Conservation (phyloP, 35 echinoderm and acorn worm species). For the Hemicentrotus pulcherrimus region DNA sequence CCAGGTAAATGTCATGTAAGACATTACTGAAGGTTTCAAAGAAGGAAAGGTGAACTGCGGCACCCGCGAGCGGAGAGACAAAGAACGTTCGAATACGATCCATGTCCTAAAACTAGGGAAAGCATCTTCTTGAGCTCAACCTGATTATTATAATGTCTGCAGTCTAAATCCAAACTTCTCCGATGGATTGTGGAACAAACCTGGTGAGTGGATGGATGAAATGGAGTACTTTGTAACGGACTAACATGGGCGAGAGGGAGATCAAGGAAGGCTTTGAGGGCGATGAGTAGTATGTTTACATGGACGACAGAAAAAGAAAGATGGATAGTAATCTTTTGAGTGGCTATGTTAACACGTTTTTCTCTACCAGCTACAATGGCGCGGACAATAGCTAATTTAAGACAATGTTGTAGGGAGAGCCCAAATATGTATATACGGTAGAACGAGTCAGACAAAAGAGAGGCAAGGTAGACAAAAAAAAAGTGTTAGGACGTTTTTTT, state of each 20-base stretch:
- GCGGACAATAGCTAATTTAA: neutral
- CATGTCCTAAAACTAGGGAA: neutral
- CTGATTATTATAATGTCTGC: neutral
- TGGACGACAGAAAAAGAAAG: neutral
- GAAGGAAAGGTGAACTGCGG: neutral
- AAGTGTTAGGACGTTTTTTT: too few relatives aligned
- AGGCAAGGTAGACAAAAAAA: neutral
- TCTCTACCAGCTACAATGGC: neutral
- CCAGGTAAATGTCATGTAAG: neutral
- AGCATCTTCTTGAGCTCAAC: neutral
- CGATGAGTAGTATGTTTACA: neutral
- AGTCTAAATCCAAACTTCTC: neutral
- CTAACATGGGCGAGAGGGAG: neutral
- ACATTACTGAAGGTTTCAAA: neutral
- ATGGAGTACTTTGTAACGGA: neutral
- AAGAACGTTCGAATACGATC: neutral
- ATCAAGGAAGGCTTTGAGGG: neutral
- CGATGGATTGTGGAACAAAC: neutral
- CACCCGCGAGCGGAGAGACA: neutral
- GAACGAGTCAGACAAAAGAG: neutral
- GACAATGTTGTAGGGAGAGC: neutral
- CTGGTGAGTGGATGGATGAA: neutral
- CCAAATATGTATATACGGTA: neutral
- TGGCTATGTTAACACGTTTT: neutral
- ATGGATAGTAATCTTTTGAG: neutral